Percentiles rank a stretch among this genome's conserved stretches.
Evolutionary conservation across 2,113 vertebrate species (phyloP).

Genomic region (Himantopus leucocephalus): DNA sequence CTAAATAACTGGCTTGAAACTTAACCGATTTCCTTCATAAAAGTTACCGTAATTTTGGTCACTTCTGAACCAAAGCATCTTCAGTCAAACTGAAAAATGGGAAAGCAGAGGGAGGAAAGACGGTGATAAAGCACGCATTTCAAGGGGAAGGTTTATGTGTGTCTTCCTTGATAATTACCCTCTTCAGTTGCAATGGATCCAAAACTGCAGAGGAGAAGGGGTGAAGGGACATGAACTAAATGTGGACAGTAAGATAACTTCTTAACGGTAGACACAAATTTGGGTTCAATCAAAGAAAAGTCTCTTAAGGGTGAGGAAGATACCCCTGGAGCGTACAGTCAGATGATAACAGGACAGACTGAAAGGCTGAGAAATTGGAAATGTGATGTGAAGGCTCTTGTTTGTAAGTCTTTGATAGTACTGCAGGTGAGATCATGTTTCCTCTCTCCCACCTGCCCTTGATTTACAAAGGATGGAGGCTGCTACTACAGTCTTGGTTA

Average conservation of each 20-base stretch:
- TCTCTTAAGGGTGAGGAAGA: neutral
- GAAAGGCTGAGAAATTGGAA: neutral
- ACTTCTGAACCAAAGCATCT: neutral
- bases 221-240: neutral
- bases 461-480: neutral
- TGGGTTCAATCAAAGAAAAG: neutral
- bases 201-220: neutral
- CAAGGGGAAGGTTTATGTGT: neutral
- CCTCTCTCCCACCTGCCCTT: neutral
- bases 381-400: neutral
- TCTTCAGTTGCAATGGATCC: neutral
- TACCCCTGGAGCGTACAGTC: neutral
- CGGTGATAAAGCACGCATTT: neutral
- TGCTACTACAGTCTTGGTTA: neutral
- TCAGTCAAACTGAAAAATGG: neutral
- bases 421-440: neutral
- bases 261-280: neutral
- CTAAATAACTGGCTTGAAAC: neutral
- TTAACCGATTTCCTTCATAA: neutral
- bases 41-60: neutral
- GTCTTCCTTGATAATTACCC: neutral
- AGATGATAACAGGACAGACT: neutral
- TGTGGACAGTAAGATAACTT: neutral
- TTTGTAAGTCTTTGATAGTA: neutral
- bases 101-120: neutral